Percentiles rank a stretch among this genome's conserved stretches.
phyloP scores from a whole-genome alignment of 53 echinoderm and acorn worm species.

The Astropecten irregularis region DNA sequence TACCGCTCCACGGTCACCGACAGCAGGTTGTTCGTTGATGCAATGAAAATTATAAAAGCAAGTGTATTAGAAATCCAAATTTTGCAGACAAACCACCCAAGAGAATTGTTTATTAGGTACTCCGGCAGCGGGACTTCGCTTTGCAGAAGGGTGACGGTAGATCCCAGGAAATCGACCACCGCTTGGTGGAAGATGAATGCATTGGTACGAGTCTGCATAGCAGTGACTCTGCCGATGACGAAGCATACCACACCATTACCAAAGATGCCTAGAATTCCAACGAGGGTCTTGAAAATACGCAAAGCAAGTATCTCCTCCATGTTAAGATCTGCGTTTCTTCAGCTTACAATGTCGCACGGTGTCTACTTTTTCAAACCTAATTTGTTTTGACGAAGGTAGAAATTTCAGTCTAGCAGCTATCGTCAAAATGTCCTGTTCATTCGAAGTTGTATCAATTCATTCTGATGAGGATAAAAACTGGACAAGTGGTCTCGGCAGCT shows the following conservation, averaged over 20 bases:
- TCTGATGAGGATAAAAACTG: too few relatives aligned
- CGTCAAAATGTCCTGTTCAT: too few relatives aligned
- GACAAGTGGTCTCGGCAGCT: too few relatives aligned
- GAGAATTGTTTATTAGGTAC: slow-evolving; percentile 48
- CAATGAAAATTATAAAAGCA: too few relatives aligned
- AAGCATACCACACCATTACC: slow-evolving; percentile 78
- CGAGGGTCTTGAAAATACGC: slow-evolving; percentile 20
- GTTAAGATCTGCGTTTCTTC: too few relatives aligned
- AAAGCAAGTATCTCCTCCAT: slow-evolving; percentile 43
- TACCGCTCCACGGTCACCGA: slow-evolving; percentile 24
- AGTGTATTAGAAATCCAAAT: too few relatives aligned
- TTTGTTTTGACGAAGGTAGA: too few relatives aligned
- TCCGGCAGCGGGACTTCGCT: slow-evolving; percentile 27
- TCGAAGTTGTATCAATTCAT: too few relatives aligned
- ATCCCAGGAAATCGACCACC: slow-evolving; percentile 70
- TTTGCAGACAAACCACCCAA: too few relatives aligned
- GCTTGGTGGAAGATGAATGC: slow-evolving; percentile 87
- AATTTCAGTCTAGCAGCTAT: too few relatives aligned
- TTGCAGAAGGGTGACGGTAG: slow-evolving; percentile 37
- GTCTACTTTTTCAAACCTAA: too few relatives aligned
- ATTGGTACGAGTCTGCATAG: slow-evolving; percentile 72
- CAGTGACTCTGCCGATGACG: slow-evolving; percentile 63
- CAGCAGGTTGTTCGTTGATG: not conserved
- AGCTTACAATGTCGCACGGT: too few relatives aligned
- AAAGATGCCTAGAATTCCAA: slow-evolving; percentile 60